Evolutionary conservation across 2,113 vertebrate genomes (phyloP).

Genomic region (Callospermophilus lateralis): DNA sequence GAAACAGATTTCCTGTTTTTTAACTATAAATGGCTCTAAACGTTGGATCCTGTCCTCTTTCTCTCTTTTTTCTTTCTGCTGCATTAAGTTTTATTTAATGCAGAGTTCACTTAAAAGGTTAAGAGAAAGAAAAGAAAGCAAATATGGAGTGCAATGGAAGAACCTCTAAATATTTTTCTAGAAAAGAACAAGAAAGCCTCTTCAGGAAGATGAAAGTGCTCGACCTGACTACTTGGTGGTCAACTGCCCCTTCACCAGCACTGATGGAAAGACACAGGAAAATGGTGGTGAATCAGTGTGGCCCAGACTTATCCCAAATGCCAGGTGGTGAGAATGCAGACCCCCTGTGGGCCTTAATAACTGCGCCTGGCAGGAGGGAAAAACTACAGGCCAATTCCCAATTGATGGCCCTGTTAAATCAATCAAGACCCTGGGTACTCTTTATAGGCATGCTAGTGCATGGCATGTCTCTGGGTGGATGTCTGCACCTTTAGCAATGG

Average conservation of each 20-base stretch:
- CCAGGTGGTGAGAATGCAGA: background rate
- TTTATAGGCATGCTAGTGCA: background rate
- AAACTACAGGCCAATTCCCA: background rate
- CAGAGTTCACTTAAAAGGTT: constrained; percentile 78
- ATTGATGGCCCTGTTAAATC: background rate
- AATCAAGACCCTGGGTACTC: background rate
- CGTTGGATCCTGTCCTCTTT: constrained; percentile 49
- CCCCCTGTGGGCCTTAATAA: background rate
- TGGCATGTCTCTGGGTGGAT: background rate
- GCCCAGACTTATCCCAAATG: background rate
- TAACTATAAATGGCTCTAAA: constrained; percentile 88
- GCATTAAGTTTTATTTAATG: constrained; percentile 88
- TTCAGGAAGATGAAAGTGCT: constrained; percentile 81
- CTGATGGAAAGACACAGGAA: constrained; percentile 83
- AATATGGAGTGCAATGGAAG: constrained; percentile 72
- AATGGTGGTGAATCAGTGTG: background rate
- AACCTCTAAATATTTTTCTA: constrained; percentile 84
- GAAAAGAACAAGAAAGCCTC: constrained; percentile 70
- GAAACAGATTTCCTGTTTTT: constrained; percentile 92
- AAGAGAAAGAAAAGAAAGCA: constrained; percentile 59
- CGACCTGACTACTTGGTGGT: constrained; percentile 92
- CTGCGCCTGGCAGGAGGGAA: background rate
- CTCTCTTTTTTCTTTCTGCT: constrained; percentile 66
- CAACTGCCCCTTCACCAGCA: constrained; percentile 98
- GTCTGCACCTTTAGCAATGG: background rate